Base-by-base conservation (phyloP, 2,888 invertebrate genomes). In the Prenolepis imparis region DNA sequence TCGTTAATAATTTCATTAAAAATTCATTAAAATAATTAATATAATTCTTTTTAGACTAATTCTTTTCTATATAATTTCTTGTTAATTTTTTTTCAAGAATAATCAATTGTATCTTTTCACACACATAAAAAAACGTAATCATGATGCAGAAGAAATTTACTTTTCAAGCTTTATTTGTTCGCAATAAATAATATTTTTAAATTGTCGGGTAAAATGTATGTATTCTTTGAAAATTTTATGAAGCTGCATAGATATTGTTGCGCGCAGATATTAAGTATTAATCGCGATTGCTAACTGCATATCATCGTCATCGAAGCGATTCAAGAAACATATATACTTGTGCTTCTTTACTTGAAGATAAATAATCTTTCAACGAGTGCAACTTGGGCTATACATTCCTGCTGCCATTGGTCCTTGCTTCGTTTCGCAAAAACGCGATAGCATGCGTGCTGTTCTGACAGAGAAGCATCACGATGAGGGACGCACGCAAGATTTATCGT, bases 401-500 rank as follows among this genome's bases (percentile, higher is more conserved):
- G 24, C 8, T 8, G 12, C n/a, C 21, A 36, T 67, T 67, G 41
- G 66, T 64, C 70, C 55, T 61, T 41, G 44, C 77, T 73, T 83
- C 66, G 80, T 39, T 63, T 63, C 57, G 41, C 32, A 70, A 68
- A 86, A 87, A 70, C 81, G 48, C 72, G 59, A 32, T 67, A 61
- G 36, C 78, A 44, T 55, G 70, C 66, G 57, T 70, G 44, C 32
- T 41, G 70, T 44, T 73, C 52, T n/a, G 66, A 36, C 68, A 63
- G 84, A 63, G 84, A 44, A 68, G 77, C 68, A 63, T 72, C 77
- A 64, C 82, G 82, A 81, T 68, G 87, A 64, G 75, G 83, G 68
- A 82, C 72, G 83, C 68, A 77, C 57, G 61, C 84, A 89, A 89
- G 86, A 89, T 87, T 86, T 84, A 89, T 87, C 84, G 81, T 81